Evolutionary conservation across 1,140 invertebrate species (phyloP).

Genomic region (Lerema accius): DNA sequence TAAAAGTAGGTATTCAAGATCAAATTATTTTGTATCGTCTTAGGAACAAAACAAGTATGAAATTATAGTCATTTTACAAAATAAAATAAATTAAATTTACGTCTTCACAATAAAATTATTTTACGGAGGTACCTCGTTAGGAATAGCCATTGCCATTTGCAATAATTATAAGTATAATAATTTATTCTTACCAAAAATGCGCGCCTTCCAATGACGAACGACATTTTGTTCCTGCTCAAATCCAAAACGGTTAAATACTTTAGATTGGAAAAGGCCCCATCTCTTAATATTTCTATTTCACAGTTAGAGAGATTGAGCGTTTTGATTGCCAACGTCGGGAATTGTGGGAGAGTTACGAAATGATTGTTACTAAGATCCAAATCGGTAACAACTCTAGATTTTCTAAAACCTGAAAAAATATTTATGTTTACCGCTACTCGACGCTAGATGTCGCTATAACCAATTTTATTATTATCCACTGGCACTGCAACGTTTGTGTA

Average conservation of each 20-base stretch:
- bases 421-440: too few species aligned
- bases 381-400: slow-evolving; percentile 1
- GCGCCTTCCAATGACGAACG: slow-evolving; percentile 1
- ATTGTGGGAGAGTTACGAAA: slow-evolving; percentile 3
- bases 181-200: slow-evolving; percentile 7
- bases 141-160: too few species aligned
- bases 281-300: slow-evolving; percentile 24
- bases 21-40: too few species aligned
- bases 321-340: slow-evolving; percentile 21
- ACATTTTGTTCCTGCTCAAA: slow-evolving; percentile 25
- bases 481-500: too few species aligned
- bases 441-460: too few species aligned
- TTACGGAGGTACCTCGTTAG: too few species aligned
- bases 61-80: too few species aligned
- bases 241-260: slow-evolving; percentile 67
- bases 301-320: slow-evolving; percentile 32
- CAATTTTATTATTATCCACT: background rate
- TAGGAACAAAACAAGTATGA: too few species aligned
- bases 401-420: slow-evolving; percentile 26
- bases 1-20: too few species aligned
- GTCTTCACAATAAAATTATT: too few species aligned
- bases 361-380: slow-evolving; percentile 35
- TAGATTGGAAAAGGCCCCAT: slow-evolving; percentile 81
- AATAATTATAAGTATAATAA: too few species aligned
- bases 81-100: too few species aligned